These are phyloP conservation scores for Epinotia ramella DNA, from an alignment of 2,888 invertebrate genomes.

Conservation along the genomic window DNA sequence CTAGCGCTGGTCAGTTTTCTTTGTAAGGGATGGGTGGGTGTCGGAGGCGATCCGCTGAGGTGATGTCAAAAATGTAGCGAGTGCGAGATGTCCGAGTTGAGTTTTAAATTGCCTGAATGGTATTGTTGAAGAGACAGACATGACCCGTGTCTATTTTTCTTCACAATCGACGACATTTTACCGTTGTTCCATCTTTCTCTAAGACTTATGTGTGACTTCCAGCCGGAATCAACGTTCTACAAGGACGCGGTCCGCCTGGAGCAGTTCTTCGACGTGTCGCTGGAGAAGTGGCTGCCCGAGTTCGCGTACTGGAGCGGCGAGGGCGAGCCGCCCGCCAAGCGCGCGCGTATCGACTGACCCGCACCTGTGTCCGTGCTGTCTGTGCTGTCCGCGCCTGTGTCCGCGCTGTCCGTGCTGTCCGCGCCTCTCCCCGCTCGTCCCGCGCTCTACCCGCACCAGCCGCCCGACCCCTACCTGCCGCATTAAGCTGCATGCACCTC, in stretches of 20 bases:
- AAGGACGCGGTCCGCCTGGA: constrained; percentile 93
- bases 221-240: constrained; percentile 92
- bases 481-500: neutral
- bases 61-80: too few species aligned
- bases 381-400: constrained; percentile 39
- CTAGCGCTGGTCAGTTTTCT: too few species aligned
- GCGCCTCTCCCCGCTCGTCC: neutral
- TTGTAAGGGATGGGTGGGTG: too few species aligned
- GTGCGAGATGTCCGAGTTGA: too few species aligned
- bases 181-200: too few species aligned
- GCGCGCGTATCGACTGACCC: constrained; percentile 64
- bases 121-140: too few species aligned
- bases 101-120: too few species aligned
- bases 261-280: constrained; percentile 93
- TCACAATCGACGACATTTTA: too few species aligned
- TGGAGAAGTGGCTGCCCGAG: constrained; percentile 92
- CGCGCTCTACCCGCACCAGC: neutral
- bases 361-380: constrained; percentile 28
- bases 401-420: constrained; percentile 37
- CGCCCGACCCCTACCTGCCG: neutral
- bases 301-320: constrained; percentile 86
- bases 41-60: too few species aligned
- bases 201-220: constrained; percentile 48
- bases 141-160: too few species aligned
- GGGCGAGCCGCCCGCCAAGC: constrained; percentile 71